Evolutionary conservation across 2,113 vertebrate genomes (phyloP).

Genomic region (Heteronetta atricapilla): DNA sequence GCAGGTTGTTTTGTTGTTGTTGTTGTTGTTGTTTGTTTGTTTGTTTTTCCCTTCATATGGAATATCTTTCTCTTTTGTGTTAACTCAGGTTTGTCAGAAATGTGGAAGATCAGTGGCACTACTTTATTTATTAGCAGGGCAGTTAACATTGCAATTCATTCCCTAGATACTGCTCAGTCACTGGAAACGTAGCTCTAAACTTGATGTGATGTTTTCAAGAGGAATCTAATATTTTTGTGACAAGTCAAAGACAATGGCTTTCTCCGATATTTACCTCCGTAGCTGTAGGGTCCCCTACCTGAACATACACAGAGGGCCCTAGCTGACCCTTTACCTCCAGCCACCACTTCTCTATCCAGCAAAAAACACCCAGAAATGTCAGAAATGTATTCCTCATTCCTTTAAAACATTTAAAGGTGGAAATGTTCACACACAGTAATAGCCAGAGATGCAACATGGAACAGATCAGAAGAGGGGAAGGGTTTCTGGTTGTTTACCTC

Average conservation of each 20-base stretch:
- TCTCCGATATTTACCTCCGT: background rate
- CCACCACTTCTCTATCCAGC: background rate
- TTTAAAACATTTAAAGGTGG: background rate
- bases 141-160: background rate
- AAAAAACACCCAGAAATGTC: background rate
- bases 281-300: background rate
- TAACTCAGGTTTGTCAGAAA: background rate
- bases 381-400: background rate
- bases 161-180: background rate
- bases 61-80: background rate
- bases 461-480: background rate
- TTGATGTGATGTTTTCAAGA: background rate
- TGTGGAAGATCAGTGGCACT: background rate
- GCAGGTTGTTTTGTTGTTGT: background rate
- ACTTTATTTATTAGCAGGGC: background rate
- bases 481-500: background rate
- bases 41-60: background rate
- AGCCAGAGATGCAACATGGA: fast-evolving
- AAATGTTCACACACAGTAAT: background rate
- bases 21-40: background rate
- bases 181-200: background rate
- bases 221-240: background rate
- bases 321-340: background rate
- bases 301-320: too few relatives aligned
- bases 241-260: background rate